Conservation (phyloP, 1,140 invertebrate species). For the Pseudomyrmex gracilis region DNA sequence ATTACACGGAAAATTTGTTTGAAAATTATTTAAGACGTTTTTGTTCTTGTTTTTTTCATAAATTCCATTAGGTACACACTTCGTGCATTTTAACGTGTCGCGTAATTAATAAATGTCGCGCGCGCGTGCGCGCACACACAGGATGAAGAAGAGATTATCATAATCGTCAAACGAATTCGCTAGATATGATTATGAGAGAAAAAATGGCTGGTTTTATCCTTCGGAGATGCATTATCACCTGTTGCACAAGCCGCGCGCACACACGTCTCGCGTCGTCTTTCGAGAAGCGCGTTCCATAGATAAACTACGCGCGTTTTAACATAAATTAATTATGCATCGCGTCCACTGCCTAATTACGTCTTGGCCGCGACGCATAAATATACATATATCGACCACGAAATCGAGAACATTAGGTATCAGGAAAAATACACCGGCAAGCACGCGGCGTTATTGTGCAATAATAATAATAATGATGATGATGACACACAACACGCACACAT, state of each 20-base stretch:
- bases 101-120: neutral
- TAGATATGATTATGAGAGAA: neutral
- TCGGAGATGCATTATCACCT: constrained; percentile 65
- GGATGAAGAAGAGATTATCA: neutral
- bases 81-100: no score
- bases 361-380: constrained; percentile 44
- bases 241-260: constrained; percentile 55
- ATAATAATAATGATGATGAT: neutral
- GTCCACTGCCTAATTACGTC: constrained; percentile 66
- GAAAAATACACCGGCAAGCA: no score
- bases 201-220: constrained; percentile 11
- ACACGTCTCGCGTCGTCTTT: constrained; percentile 20
- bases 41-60: no score
- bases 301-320: constrained; percentile 71
- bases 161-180: neutral
- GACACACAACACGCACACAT: neutral
- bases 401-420: neutral
- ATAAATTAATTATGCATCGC: constrained; percentile 83
- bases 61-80: no score
- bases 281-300: constrained; percentile 65
- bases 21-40: no score
- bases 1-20: no score
- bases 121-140: no score
- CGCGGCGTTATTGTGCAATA: no score
- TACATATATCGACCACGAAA: constrained; percentile 54